Base-by-base conservation (phyloP, 2,797 vertebrate genomes). In the Champsocephalus esox region DNA sequence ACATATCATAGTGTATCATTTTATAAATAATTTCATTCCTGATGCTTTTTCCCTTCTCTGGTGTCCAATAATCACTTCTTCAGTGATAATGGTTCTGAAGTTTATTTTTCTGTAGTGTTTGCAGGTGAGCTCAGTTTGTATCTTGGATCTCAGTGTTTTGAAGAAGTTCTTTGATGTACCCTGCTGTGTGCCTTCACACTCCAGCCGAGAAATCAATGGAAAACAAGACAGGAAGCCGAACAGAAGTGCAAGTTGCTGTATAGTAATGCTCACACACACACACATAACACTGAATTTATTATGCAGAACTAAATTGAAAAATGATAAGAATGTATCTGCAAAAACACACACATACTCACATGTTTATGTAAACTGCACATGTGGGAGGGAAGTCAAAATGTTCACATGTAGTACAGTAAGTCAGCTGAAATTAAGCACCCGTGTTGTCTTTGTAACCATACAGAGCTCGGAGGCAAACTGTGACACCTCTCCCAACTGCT, bases 391-490 rank as follows among this genome's bases (percentile, higher is more conserved):
- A 60, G 81, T 85, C 75, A 82, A 76, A 75, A 59, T 64, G 69
- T 79, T 68, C 61, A 66, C 73, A 74, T 54, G 38, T 44, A 19
- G 19, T 19, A 19, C n/a, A 73, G 81, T 73, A 83, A 58, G 62
- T 67, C 50, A 14, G 55, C 17, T 66, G 24, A 88, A 74, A 86
- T 70, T 52, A 82, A 64, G 43, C 75, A 74, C 56, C 79, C 21
- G 3, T 67, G 75, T 77, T 55, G 50, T 73, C 72, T 64, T 78
- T 80, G 77, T 79, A 87, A 81, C 75, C 80, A 77, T 58, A 51
- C 61, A 68, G 60, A 55, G 75, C 73, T 78, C 55, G 12, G 51
- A 73, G 61, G 75, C 21, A 83, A 75, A 81, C 75, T 68, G 66
- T 81, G 82, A 85, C 85, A 81, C 59, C 17, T 61, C 54, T 58